These are phyloP conservation scores for Xiphorhynchus elegans DNA, from an alignment of 2,113 vertebrate genomes.

Conservation along the genomic window DNA sequence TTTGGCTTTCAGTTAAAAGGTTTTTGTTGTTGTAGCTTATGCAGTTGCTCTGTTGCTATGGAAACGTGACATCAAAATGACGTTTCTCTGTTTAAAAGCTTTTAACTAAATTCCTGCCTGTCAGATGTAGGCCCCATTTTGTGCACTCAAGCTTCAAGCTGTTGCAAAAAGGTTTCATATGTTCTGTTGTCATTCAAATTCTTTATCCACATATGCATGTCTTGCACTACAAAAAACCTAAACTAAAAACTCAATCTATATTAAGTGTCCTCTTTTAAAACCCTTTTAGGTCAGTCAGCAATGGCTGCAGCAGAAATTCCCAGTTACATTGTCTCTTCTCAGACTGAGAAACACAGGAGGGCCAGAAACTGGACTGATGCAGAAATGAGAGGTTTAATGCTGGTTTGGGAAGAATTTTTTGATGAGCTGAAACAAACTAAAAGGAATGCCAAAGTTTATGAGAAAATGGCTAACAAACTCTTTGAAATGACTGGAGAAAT, in stretches of 20 bases:
- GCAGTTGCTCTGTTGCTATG: constrained; percentile 93
- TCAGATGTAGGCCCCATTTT: constrained; percentile 98
- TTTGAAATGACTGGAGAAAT: constrained; percentile 95
- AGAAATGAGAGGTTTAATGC: constrained; percentile 96
- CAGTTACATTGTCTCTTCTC: constrained; percentile 85
- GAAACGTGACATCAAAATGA: constrained; percentile 99
- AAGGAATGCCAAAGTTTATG: constrained; percentile 97
- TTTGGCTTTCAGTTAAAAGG: constrained; percentile 99
- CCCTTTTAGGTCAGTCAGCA: constrained; percentile 76
- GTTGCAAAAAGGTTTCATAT: constrained; percentile 85
- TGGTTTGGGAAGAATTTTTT: constrained; percentile 97
- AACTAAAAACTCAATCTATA: constrained; percentile 68
- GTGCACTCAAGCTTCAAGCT: constrained; percentile 90
- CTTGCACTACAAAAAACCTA: constrained; percentile 64
- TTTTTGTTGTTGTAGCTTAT: constrained; percentile 95
- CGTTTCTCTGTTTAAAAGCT: constrained; percentile 99
- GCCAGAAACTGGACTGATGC: constrained; percentile 98
- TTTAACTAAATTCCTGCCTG: constrained; percentile 99
- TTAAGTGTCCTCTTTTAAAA: constrained; percentile 71
- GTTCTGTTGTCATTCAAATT: constrained; percentile 81
- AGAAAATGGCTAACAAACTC: constrained; percentile 97
- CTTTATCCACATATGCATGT: constrained; percentile 72
- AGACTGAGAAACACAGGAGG: constrained; percentile 93
- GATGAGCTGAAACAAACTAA: constrained; percentile 95
- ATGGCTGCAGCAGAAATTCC: constrained; percentile 92